Base-by-base conservation (phyloP, 2,888 invertebrate genomes). In the Eurytoma californica region DNA sequence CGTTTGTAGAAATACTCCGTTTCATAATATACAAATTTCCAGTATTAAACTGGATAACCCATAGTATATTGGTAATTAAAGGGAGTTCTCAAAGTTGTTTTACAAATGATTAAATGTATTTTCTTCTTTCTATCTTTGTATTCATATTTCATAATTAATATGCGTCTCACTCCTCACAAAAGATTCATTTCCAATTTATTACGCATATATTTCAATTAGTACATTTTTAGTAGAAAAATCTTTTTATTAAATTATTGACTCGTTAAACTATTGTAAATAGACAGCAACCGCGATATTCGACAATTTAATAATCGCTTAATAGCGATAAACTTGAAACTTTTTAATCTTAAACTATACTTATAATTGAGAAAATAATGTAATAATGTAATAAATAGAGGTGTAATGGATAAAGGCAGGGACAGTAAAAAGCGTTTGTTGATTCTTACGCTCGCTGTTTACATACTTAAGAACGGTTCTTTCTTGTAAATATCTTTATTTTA, bases 401-500 rank as follows among this genome's bases (percentile, higher is more conserved):
- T 70, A 69, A 72, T 67, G 66, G 63, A 81, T 72, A n/a, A 67
- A 66, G 75, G 67, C 70, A 70, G 70, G 66, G 61, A 63, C 67
- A 69, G 68, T 68, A 72, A 47, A 51, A 74, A 66, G 75, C 76
- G 65, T 67, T 9, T 76, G 77, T 78, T 68, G 28, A 75, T 75
- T 72, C 63, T 60, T 69, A 69, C 65, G 75, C 69, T 61, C 30
- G 47, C 72, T 79, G 66, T 68, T 78, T 49, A 72, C 28, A 81
- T 63, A 65, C 39, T 39, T 39, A 81, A 69, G 63, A 63, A 79
- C 30, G 72, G 72, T 79, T 81, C 66, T 82, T 89, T 90, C 88
- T 90, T 90, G 90, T 90, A 90, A 90, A 90, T 90, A 90, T 90
- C 90, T 90, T 90, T 90, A 90, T 88, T 88, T 87, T 87, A 87